Evolutionary conservation across 2,888 invertebrate genomes (phyloP), one percentile per base, ranked within the genome.

Genomic region (Leptodirus hochenwartii): DNA sequence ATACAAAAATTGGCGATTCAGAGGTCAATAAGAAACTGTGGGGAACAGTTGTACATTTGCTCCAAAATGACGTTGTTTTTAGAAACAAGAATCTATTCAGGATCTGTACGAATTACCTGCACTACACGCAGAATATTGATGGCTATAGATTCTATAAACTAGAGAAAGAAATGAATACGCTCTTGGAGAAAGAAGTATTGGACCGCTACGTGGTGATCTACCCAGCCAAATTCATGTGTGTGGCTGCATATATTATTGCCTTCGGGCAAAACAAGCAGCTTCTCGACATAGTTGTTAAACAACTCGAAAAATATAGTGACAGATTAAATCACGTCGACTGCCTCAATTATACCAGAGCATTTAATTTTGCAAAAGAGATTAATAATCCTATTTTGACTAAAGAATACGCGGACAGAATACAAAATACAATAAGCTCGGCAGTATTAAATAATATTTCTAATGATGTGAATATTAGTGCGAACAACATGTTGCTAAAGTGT

Each of bases 51-150:
- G 32, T 61, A 1, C 28, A 43, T 2, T 41, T 50, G 23, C 34
- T 65, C 22, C 41, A 53, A 5, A 32, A 38, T 2, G 38, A 45
- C 15, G 32, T 41, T 0, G 38, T 50, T 23, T 42, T 43, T 15
- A 39, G 43, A 16, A 35, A 44, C n/a, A 40, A 48, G 22, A 45
- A 46, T 26, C 41, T 62, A 22, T 34, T 59, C 5, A 51, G 47
- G 16, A 47, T 62, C 20, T 59, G 59, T 34, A 53, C 59, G 31
- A 58, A 59, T 32, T 68, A 67, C 39, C 58, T 64, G 52, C 53
- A 58, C 41, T 66, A 65, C 39, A 60, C 60, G 37, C 59, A 57
- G 30, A 61, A 63, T 41, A 42, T 64, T 2, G 57, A 60, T 4
- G 59, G 59, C 5, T 66, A 61, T 42, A 50, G 64, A 1, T 55